phyloP scores from a whole-genome alignment of 2,888 invertebrate genomes.

The Andricus quercusramuli region DNA sequence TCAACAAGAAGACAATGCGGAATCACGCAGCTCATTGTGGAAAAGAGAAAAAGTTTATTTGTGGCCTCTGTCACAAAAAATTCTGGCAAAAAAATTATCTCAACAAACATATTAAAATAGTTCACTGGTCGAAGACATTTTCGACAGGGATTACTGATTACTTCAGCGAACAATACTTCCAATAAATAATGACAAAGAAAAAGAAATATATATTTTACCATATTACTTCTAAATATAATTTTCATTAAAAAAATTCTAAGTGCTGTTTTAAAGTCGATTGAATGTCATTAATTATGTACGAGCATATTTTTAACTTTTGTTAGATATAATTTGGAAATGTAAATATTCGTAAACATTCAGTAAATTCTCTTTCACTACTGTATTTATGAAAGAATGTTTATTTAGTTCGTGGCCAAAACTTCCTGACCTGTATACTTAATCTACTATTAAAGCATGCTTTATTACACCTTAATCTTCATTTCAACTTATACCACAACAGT shows the following conservation, averaged over 20 bases:
- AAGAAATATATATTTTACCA: background rate
- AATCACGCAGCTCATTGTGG: constrained; percentile 5
- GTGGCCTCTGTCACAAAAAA: background rate
- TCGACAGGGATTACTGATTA: background rate
- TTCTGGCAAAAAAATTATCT: background rate
- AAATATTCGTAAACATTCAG: background rate
- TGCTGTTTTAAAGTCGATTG: too few species aligned
- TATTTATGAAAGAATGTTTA: too few species aligned
- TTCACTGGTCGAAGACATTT: background rate
- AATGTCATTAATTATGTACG: too few species aligned
- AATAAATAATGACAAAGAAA: background rate
- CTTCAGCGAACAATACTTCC: background rate
- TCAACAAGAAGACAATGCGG: constrained; percentile 1
- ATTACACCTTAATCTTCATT: too few species aligned
- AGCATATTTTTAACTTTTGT: background rate
- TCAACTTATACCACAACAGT: too few species aligned
- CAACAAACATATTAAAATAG: background rate
- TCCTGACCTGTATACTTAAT: too few species aligned
- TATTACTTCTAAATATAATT: too few species aligned
- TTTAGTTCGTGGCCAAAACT: too few species aligned
- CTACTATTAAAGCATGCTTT: too few species aligned
- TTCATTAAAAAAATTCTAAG: too few species aligned
- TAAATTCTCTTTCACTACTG: background rate
- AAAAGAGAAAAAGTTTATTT: constrained; percentile 9
- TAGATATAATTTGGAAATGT: background rate